Conservation (phyloP, 2,113 vertebrate genomes). For the Panthera leo region DNA sequence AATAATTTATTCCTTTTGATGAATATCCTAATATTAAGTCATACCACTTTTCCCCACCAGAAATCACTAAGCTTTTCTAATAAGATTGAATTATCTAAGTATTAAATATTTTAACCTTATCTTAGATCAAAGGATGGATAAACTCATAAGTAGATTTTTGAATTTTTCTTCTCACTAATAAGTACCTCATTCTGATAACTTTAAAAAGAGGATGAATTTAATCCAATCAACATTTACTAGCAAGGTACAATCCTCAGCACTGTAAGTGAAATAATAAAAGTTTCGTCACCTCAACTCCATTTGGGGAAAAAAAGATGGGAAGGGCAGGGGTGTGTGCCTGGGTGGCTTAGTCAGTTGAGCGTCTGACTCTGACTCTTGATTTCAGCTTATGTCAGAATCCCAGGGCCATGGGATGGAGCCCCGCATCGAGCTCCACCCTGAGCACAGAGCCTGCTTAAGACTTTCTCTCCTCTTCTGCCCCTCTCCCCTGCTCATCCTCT, state of each 20-base stretch:
- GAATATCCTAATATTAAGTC: slow-evolving; percentile 59
- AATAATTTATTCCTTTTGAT: slow-evolving; percentile 60
- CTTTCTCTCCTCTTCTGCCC: too few species aligned
- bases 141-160: slow-evolving; percentile 36
- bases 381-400: too few species aligned
- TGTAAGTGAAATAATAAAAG: not conserved
- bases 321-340: too few species aligned
- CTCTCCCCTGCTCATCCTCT: too few species aligned
- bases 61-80: slow-evolving; percentile 49
- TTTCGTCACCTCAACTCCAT: not conserved
- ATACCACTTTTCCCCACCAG: slow-evolving; percentile 36
- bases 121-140: slow-evolving; percentile 47
- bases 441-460: too few species aligned
- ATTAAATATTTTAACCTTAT: slow-evolving; percentile 46
- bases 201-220: slow-evolving; percentile 18
- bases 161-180: slow-evolving; percentile 33
- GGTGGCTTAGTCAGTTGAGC: too few species aligned
- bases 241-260: slow-evolving; percentile 15
- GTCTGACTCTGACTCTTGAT: too few species aligned
- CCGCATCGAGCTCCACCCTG: too few species aligned
- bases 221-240: slow-evolving; percentile 23
- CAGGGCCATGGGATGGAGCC: too few species aligned
- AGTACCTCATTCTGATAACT: slow-evolving; percentile 36
- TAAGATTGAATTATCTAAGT: slow-evolving; percentile 53
- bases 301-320: not conserved